These are phyloP conservation scores for Olivierus martensii DNA, from an alignment of 1,140 invertebrate species.

Conservation along the genomic window DNA sequence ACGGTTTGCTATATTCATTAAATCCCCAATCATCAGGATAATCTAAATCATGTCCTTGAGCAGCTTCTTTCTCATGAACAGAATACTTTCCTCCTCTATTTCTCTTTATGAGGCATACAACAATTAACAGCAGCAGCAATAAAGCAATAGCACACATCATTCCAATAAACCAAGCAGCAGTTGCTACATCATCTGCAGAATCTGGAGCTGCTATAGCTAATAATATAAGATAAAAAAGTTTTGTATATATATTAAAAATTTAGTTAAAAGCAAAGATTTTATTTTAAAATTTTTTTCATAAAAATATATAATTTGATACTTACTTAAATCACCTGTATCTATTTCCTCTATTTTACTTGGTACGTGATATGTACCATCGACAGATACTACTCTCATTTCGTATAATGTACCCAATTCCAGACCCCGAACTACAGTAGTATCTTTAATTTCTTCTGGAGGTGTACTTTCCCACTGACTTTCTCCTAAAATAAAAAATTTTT, in stretches of 20 bases:
- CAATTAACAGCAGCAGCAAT: slow-evolving; percentile 76
- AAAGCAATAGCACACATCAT: slow-evolving; percentile 92
- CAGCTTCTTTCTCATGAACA: slow-evolving; percentile 85
- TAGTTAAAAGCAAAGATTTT: no score
- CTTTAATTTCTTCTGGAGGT: slow-evolving; percentile 50
- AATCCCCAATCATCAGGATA: slow-evolving; percentile 73
- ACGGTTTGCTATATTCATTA: slow-evolving; percentile 90
- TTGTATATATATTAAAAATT: no score
- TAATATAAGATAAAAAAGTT: background rate
- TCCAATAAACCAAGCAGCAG: slow-evolving; percentile 72
- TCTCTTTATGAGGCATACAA: slow-evolving; percentile 83
- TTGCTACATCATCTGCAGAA: slow-evolving; percentile 11
- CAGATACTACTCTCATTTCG: slow-evolving; percentile 78
- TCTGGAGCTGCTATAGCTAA: slow-evolving; percentile 13
- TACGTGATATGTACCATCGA: slow-evolving; percentile 65
- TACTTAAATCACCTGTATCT: slow-evolving; percentile 40
- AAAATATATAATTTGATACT: slow-evolving; percentile 2
- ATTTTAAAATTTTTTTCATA: background rate
- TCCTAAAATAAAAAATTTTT: slow-evolving; percentile 1
- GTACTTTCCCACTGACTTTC: slow-evolving; percentile 48
- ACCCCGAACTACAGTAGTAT: slow-evolving; percentile 46
- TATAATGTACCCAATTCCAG: slow-evolving; percentile 67
- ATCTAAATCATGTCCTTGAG: slow-evolving; percentile 69
- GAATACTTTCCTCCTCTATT: slow-evolving; percentile 92
- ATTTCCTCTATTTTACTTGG: slow-evolving; percentile 59